Base-by-base conservation (phyloP, 2,888 invertebrate species). In the Aromia moschata region DNA sequence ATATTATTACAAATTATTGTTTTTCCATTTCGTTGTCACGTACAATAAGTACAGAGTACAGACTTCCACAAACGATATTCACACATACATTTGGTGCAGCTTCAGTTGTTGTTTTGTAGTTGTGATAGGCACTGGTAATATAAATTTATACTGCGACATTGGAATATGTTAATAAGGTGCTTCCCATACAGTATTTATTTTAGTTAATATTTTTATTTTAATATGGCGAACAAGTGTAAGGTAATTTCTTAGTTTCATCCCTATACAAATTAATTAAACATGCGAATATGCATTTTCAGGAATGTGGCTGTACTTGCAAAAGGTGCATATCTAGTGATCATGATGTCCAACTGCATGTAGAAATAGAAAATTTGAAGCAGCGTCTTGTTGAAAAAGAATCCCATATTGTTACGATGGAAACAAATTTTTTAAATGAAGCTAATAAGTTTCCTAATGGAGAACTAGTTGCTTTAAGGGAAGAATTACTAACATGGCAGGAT, bases 401-500 rank as follows among this genome's bases (percentile, higher is more conserved):
- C 67, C 93, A 94, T 77, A 90, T 96, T 71, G 86, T 91, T 64
- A 90, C 89, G 71, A 89, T 96, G 84, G 95, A 96, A 80, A 89
- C 90, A 1, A 93, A 92, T 77, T 92, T 93, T 79, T 83, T 93
- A 62, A 90, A 90, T 72, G 91, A 92, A 75, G 77, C 80, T 2
- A 76, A 80, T 62, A 79, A 79, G 56, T 79, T 73, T 69, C 80
- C 80, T 2, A 89, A 89, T 52, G 89, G 92, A 44, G 89, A 91
- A 73, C 85, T 91, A 75, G 88, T 89, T 18, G 89, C 92, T 58
- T 84, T 94, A 55, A 89, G 91, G 73, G 94, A 94, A 68, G 94
- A 95, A 79, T 82, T 95, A 54, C 82, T 87, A 49, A 91, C 92
- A 70, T 94, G 95, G 91, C 89, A 94, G 78, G 96, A 96, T 77